phyloP scores from a whole-genome alignment of 1,140 invertebrate species.

The Calephelis nemesis region DNA sequence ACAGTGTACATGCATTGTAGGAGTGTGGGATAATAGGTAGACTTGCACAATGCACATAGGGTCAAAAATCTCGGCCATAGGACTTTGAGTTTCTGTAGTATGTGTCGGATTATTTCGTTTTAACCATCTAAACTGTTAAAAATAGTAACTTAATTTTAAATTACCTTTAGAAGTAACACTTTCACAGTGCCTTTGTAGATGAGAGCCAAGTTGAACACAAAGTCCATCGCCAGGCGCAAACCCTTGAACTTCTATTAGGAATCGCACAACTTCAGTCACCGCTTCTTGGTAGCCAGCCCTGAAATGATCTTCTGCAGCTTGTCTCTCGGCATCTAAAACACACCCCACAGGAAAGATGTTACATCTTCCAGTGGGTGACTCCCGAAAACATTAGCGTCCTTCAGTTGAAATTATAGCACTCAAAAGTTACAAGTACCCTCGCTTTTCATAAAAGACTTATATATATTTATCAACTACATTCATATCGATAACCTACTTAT shows the following conservation, averaged over 20 bases:
- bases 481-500: no score
- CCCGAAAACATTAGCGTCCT: slow-evolving; percentile 56
- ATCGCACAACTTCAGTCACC: slow-evolving; percentile 92
- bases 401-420: slow-evolving; percentile 36
- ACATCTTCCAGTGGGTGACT: slow-evolving; percentile 51
- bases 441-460: slow-evolving; percentile 7
- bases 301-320: slow-evolving; percentile 79
- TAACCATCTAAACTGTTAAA: no score
- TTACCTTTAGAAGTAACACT: slow-evolving; percentile 80
- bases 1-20: no score
- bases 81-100: background rate
- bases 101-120: background rate
- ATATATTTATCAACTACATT: background rate
- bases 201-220: slow-evolving; percentile 89
- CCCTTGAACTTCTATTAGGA: slow-evolving; percentile 92
- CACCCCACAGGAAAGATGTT: slow-evolving; percentile 53
- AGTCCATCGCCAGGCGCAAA: slow-evolving; percentile 88
- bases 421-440: slow-evolving; percentile 19
- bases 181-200: slow-evolving; percentile 92
- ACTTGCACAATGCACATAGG: no score
- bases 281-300: slow-evolving; percentile 93
- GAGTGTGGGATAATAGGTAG: no score
- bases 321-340: slow-evolving; percentile 69
- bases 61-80: no score
- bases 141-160: background rate